Percentiles rank a stretch among this genome's conserved stretches.
Evolutionary conservation across 2,888 invertebrate species (phyloP).

Genomic region (Physocephala rufipes): DNA sequence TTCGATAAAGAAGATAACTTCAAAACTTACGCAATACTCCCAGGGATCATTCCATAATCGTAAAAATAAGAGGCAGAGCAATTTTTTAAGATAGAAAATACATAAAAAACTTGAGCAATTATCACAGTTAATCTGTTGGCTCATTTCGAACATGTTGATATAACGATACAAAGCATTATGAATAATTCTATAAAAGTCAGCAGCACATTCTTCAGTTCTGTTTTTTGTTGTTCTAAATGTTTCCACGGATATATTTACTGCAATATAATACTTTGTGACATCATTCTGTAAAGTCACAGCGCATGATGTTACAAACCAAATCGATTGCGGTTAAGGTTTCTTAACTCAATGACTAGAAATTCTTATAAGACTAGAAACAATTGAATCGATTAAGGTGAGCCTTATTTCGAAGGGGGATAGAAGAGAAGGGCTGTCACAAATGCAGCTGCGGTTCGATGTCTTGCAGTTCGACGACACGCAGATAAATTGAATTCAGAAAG

Average conservation of each 20-base stretch:
- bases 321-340: too few species aligned
- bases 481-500: conserved; percentile 50
- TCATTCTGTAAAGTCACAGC: too few species aligned
- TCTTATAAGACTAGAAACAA: too few species aligned
- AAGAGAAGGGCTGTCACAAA: background rate
- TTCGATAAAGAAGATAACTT: too few species aligned
- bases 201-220: background rate
- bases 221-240: conserved; percentile 7
- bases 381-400: background rate
- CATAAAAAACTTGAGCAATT: too few species aligned
- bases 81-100: background rate
- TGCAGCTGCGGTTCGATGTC: conserved; percentile 1
- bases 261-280: background rate
- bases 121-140: too few species aligned
- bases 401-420: background rate
- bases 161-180: conserved; percentile 36
- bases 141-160: conserved; percentile 2
- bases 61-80: background rate
- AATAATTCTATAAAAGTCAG: conserved; percentile 28
- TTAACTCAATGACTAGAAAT: too few species aligned
- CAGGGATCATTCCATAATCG: too few species aligned
- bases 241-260: background rate
- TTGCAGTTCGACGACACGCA: conserved; percentile 30
- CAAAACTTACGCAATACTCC: too few species aligned
- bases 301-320: too few species aligned